Evolutionary conservation across 2,888 invertebrate genomes (phyloP).

Genomic region (Eilema depressum): DNA sequence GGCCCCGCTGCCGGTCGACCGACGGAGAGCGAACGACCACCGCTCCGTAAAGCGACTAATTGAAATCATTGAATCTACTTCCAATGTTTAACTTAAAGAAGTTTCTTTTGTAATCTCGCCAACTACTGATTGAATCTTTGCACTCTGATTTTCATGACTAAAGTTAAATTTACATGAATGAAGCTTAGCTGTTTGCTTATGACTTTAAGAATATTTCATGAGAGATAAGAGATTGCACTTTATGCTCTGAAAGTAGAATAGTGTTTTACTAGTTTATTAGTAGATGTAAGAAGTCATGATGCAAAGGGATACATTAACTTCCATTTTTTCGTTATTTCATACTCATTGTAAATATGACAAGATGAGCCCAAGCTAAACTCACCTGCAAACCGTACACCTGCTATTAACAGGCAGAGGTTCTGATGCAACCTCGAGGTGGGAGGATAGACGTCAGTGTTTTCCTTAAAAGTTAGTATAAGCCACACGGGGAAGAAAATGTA

Average conservation of each 20-base stretch:
- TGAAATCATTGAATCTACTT: slow-evolving; percentile 66
- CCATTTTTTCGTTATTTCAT: too few relatives aligned
- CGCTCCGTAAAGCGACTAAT: slow-evolving; percentile 57
- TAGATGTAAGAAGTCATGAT: too few relatives aligned
- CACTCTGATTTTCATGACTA: slow-evolving; percentile 29
- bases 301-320: too few relatives aligned
- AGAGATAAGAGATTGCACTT: not conserved
- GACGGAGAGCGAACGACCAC: slow-evolving; percentile 51
- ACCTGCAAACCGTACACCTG: too few relatives aligned
- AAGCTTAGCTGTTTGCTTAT: slow-evolving; percentile 13
- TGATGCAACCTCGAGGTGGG: too few relatives aligned
- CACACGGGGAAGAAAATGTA: too few relatives aligned
- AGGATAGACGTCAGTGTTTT: too few relatives aligned
- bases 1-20: slow-evolving; percentile 55
- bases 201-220: slow-evolving; percentile 8
- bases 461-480: too few relatives aligned
- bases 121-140: slow-evolving; percentile 53
- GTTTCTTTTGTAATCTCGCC: slow-evolving; percentile 42
- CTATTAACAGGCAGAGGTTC: too few relatives aligned
- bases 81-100: slow-evolving; percentile 61
- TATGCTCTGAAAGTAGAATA: not conserved
- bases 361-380: too few relatives aligned
- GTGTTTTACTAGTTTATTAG: too few relatives aligned
- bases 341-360: too few relatives aligned
- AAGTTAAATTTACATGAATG: slow-evolving; percentile 12